Percentiles rank a stretch among this genome's conserved stretches.
Evolutionary conservation across 2,888 invertebrate genomes (phyloP).

Genomic region (Silvanus unidentatus): DNA sequence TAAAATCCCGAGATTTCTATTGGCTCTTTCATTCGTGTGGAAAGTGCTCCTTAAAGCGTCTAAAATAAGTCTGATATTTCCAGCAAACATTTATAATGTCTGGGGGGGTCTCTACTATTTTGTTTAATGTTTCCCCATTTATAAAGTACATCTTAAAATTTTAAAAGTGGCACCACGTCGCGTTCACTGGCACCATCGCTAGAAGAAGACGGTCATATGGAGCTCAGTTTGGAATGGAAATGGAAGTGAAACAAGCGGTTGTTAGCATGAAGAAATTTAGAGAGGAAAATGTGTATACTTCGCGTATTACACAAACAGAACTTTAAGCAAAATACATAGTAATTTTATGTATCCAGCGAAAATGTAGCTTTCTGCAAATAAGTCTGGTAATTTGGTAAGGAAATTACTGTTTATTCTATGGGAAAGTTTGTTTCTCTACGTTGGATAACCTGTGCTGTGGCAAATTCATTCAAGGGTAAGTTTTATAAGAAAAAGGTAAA

Average conservation of each 20-base stretch:
- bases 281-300: conserved; percentile 36
- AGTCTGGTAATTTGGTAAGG: conserved; percentile 47
- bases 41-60: conserved; percentile 29
- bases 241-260: conserved; percentile 29
- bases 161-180: conserved; percentile 26
- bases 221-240: conserved; percentile 9
- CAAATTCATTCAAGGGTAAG: conserved; percentile 28
- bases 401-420: conserved; percentile 48
- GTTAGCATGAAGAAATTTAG: conserved; percentile 32
- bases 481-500: conserved; percentile 17
- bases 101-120: conserved; percentile 32
- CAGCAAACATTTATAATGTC: conserved; percentile 27
- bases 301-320: conserved; percentile 40
- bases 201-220: conserved; percentile 4
- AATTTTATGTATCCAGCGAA: conserved; percentile 46
- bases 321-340: conserved; percentile 45
- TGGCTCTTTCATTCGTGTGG: conserved; percentile 31
- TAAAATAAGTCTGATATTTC: conserved; percentile 33
- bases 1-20: conserved; percentile 48
- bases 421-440: conserved; percentile 40
- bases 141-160: conserved; percentile 32
- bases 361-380: conserved; percentile 46
- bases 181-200: conserved; percentile 14
- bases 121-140: conserved; percentile 41
- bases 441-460: conserved; percentile 33